Evolutionary conservation across 2,888 invertebrate genomes (phyloP).

Genomic region (Hylaea fasciaria): DNA sequence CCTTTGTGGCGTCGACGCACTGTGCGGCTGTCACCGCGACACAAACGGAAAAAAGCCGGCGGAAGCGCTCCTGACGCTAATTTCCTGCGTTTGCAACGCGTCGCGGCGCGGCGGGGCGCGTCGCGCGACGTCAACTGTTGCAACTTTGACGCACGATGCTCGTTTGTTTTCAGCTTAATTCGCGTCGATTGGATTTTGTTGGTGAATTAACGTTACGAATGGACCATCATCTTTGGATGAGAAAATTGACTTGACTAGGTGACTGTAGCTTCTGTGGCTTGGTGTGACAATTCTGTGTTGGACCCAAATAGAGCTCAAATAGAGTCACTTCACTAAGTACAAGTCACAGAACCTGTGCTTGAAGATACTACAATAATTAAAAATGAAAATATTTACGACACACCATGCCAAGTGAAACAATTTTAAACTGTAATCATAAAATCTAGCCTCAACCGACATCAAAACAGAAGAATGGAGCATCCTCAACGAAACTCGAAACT

Average conservation of each 20-base stretch:
- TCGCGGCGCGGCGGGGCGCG: constrained; percentile 27
- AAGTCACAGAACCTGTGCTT: too few relatives aligned
- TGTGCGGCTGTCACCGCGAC: constrained; percentile 54
- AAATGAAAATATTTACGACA: background rate
- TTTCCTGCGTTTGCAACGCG: constrained; percentile 60
- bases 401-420: background rate
- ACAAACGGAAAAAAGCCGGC: constrained; percentile 71
- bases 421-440: background rate
- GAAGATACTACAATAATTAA: too few relatives aligned
- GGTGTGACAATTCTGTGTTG: too few relatives aligned
- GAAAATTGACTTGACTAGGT: too few relatives aligned
- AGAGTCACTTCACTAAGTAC: too few relatives aligned
- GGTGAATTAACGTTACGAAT: too few relatives aligned
- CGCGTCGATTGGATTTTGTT: too few relatives aligned
- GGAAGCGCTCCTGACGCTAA: constrained; percentile 55
- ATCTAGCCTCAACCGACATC: background rate
- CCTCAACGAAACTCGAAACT: constrained; percentile 22
- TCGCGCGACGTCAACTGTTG: constrained; percentile 31
- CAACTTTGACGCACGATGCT: constrained; percentile 7
- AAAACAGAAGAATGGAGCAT: background rate
- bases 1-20: constrained; percentile 49
- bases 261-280: too few relatives aligned
- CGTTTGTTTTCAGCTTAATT: constrained; percentile 4
- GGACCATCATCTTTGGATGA: too few relatives aligned
- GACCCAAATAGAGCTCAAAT: too few relatives aligned